Evolutionary conservation across 2,797 vertebrate genomes (phyloP), one percentile per base, ranked within the genome.

Genomic region (Graptemys geographica): DNA sequence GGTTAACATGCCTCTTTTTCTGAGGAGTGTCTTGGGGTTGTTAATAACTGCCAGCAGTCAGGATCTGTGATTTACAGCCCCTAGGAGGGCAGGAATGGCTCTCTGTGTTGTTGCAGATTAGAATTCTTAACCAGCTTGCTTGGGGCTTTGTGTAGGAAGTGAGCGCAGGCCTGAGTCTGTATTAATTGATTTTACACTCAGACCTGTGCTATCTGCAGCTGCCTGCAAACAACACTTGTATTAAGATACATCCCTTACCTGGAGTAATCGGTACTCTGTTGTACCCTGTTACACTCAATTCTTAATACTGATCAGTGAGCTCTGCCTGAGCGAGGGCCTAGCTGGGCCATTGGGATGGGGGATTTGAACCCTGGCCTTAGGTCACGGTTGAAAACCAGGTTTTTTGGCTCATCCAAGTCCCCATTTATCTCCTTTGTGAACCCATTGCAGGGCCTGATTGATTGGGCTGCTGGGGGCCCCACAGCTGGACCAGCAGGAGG

Each of bases 1-100:
- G 55, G 69, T 47, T 80, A 0, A 0, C 0, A 1, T 90, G 57
- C 25, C 87, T 81, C 79, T 86, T 47, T 76, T 89, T 81, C 55
- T 90, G 1, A 55, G 80, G 91, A 27, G 11, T 33, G 23, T 69
- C 52, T 13, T 21, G 62, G 56, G 52, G n/a, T 52, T 8, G 15
- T n/a, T 53, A 16, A 15, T 21, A 53, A 44, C 37, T 19, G 19
- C 7, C 2, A 52, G 49, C 4, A 49, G 23, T n/a, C 16, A 11
- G n/a, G 15, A 5, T 49, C 79, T 25, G 33, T 69, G 62, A 15
- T n/a, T 69, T 69, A 37, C n/a, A 37, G n/a, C 8, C 65, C 18
- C 33, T 69, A 37, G 16, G 18, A 72, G n/a, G n/a, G 37, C 0
- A 4, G 44, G 21, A 69, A 55, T 18, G 0, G 59, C 44, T 15